A percentile compares a stretch with the other conserved stretches of the same genome.
phyloP scores from a whole-genome alignment of 2,888 invertebrate species.

The Campopleginae sp. region DNA sequence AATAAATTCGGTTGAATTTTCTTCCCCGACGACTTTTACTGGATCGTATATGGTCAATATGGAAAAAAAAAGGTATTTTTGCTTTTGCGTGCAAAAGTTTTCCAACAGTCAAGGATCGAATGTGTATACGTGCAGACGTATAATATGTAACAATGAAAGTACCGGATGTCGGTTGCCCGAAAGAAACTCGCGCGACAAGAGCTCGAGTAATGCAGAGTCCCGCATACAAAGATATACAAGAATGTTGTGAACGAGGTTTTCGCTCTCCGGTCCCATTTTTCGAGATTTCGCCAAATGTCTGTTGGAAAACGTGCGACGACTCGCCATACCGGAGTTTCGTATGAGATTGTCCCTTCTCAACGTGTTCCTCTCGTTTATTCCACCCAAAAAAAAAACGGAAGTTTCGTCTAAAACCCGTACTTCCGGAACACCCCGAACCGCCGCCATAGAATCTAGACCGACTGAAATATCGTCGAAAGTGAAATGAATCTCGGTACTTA shows the following conservation, averaged over 20 bases:
- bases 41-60: too few species aligned
- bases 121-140: slow-evolving; percentile 10
- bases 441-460: neutral
- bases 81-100: neutral
- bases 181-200: slow-evolving; percentile 18
- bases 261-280: slow-evolving; percentile 32
- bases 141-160: slow-evolving; percentile 47
- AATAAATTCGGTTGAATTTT: neutral
- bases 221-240: slow-evolving; percentile 18
- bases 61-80: too few species aligned
- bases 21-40: neutral
- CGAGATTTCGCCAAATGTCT: slow-evolving; percentile 57
- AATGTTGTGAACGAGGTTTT: slow-evolving; percentile 40
- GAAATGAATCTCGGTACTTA: neutral
- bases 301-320: slow-evolving; percentile 51
- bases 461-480: neutral
- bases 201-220: neutral
- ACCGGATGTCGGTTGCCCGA: slow-evolving; percentile 46
- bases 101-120: neutral
- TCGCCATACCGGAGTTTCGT: slow-evolving; percentile 33
- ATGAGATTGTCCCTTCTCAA: slow-evolving; percentile 39
- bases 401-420: slow-evolving; percentile 16
- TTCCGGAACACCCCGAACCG: neutral
- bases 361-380: slow-evolving; percentile 50
- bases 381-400: slow-evolving; percentile 11